These are phyloP conservation scores for Eucidaris tribuloides DNA, from an alignment of 35 echinoderm and acorn worm species.

Conservation along the genomic window DNA sequence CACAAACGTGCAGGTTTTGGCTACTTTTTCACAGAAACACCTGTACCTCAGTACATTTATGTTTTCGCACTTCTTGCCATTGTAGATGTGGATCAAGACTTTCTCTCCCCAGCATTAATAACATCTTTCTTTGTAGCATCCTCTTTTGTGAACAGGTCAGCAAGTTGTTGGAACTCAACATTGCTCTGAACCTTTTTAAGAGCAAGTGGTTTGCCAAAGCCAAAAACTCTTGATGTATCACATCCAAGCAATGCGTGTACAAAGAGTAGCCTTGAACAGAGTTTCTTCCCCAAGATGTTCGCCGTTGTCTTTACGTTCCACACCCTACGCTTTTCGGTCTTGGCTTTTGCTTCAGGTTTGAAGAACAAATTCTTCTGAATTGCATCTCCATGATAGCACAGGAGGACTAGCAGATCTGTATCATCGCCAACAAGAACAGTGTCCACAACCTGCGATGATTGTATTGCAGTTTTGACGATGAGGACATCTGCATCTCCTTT, in stretches of 20 bases:
- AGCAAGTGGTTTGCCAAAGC: slow-evolving; percentile 16
- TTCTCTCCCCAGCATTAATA: slow-evolving; percentile 10
- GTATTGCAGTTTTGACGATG: slow-evolving; percentile 45
- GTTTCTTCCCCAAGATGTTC: not conserved
- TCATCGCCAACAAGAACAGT: slow-evolving; percentile 53
- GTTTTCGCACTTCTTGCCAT: not conserved
- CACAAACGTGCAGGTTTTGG: not conserved
- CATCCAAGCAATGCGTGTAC: slow-evolving; percentile 43
- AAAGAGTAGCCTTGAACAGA: slow-evolving; percentile 28
- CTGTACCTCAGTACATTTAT: slow-evolving; percentile 2
- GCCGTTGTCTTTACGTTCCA: slow-evolving; percentile 46
- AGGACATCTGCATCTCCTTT: slow-evolving; percentile 47
- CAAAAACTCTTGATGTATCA: slow-evolving; percentile 50
- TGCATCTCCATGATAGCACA: slow-evolving; percentile 32
- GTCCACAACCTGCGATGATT: slow-evolving; percentile 8
- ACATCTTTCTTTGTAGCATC: not conserved
- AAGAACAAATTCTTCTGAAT: slow-evolving; percentile 15
- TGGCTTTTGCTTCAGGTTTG: slow-evolving; percentile 29
- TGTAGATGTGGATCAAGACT: not conserved
- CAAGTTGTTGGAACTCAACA: not conserved
- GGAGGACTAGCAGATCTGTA: slow-evolving; percentile 27
- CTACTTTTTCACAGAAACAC: slow-evolving; percentile 16
- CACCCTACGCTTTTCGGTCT: slow-evolving; percentile 8
- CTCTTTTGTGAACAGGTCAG: slow-evolving; percentile 29
- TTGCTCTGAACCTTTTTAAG: slow-evolving; percentile 17